A percentile compares a stretch with the other conserved stretches of the same genome.
Conservation (phyloP, 2,797 vertebrate species). For the Gadopsis marmoratus region DNA sequence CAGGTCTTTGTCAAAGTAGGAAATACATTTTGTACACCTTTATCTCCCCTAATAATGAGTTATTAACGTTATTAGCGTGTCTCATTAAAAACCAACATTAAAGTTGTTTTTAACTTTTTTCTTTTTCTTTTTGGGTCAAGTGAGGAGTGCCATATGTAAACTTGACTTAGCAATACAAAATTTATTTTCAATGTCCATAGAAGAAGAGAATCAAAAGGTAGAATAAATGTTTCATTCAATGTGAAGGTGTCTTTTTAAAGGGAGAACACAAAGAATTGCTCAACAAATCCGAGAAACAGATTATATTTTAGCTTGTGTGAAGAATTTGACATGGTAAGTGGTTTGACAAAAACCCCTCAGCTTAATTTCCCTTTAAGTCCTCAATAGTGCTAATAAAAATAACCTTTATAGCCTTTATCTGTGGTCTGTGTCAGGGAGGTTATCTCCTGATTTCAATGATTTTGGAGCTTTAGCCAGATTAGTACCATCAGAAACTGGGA, state of each 20-base stretch:
- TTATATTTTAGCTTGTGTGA: slow-evolving; percentile 37
- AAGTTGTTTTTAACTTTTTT: slow-evolving; percentile 34
- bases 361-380: slow-evolving; percentile 48
- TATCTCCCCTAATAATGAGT: slow-evolving; percentile 46
- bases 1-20: slow-evolving; percentile 20
- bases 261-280: slow-evolving; percentile 15
- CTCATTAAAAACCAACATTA: slow-evolving; percentile 51
- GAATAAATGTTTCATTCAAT: slow-evolving; percentile 19
- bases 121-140: slow-evolving; percentile 14
- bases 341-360: slow-evolving; percentile 26
- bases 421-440: slow-evolving; percentile 44
- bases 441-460: slow-evolving; percentile 40
- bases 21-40: slow-evolving; percentile 38
- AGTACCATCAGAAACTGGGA: background rate
- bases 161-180: slow-evolving; percentile 18
- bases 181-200: slow-evolving; percentile 20
- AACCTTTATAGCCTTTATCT: slow-evolving; percentile 32
- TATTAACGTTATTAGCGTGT: slow-evolving; percentile 44
- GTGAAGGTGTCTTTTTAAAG: slow-evolving; percentile 27
- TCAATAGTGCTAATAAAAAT: slow-evolving; percentile 58
- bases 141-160: slow-evolving; percentile 23
- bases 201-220: slow-evolving; percentile 33
- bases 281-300: slow-evolving; percentile 33
- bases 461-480: slow-evolving; percentile 31
- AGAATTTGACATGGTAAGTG: slow-evolving; percentile 44